Base-by-base conservation (phyloP, 2,888 invertebrate species). In the Amphipyra berbera region DNA sequence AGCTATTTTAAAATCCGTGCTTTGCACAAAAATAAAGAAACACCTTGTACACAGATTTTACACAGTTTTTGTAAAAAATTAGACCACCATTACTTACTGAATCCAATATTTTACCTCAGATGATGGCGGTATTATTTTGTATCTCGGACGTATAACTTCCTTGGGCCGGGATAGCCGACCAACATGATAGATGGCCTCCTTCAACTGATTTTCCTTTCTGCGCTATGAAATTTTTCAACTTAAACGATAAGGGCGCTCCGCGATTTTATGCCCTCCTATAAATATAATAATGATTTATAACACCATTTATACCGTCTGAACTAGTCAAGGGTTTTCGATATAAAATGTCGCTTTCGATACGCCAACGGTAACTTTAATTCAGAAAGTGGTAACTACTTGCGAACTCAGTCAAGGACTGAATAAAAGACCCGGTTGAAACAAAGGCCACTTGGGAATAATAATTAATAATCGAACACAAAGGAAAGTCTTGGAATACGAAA, bases 141-240 rank as follows among this genome's bases (percentile, higher is more conserved):
- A 88, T 85, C 84, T 83, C 79, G 81, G 86, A 86, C 87, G 78
- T 86, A 88, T 84, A 89, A 86, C 87, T 88, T 89, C 86, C 88
- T 85, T 77, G 80, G 83, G 75, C 82, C 84, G 73, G 84, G 86
- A 84, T 87, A 83, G 82, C 82, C 82, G 79, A 78, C 77, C 84
- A 72, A 76, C 79, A 88, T 92, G 92, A 93, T 90, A 88, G 89
- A 92, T 92, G 84, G 86, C 73, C 83, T 83, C 85, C 81, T 86
- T 80, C 85, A 85, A 84, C 86, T 88, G 89, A 90, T 90, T 89
- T 87, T 83, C 87, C 85, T 88, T 88, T 87, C 82, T 87, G 82
- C 82, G 82, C 84, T 79, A 88, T 85, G 85, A 88, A 89, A 91
- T 90, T 91, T 91, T 92, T 92, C 91, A 91, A 90, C 85, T 88